phyloP scores from a whole-genome alignment of 2,888 invertebrate genomes.

The Allolobophora icterica region DNA sequence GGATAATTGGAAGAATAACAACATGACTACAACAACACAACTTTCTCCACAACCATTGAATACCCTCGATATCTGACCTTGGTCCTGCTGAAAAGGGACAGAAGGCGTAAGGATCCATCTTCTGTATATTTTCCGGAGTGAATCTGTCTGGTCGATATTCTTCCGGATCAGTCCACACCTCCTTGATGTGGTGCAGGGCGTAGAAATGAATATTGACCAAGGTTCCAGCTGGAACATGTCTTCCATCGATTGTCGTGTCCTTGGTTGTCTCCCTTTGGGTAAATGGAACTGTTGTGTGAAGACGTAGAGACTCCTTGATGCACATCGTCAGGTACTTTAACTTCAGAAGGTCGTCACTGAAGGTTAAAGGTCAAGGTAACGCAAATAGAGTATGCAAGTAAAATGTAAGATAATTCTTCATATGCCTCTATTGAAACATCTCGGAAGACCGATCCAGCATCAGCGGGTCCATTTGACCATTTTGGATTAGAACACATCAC shows the following conservation, averaged over 20 bases:
- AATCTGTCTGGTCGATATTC: conserved; percentile 52
- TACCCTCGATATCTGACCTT: conserved; percentile 48
- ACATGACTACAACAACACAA: too few species aligned
- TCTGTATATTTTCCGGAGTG: conserved; percentile 51
- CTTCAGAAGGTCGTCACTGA: conserved; percentile 55
- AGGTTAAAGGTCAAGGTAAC: background rate
- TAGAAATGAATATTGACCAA: conserved; percentile 52
- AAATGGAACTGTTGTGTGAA: conserved; percentile 55
- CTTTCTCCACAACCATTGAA: background rate
- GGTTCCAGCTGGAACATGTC: conserved; percentile 51
- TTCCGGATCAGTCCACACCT: conserved; percentile 52
- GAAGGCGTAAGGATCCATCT: conserved; percentile 52
- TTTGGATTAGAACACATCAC: too few species aligned
- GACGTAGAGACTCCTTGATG: conserved; percentile 56
- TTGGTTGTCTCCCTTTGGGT: conserved; percentile 53
- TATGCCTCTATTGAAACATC: too few species aligned
- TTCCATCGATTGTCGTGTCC: conserved; percentile 52
- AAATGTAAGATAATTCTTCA: too few species aligned
- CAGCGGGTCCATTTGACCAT: too few species aligned
- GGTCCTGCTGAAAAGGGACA: conserved; percentile 59
- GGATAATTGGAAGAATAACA: too few species aligned
- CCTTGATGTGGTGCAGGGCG: conserved; percentile 54
- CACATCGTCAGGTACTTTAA: conserved; percentile 57
- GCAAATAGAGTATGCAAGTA: too few species aligned
- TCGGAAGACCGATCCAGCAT: too few species aligned